Evolutionary conservation across 2,113 vertebrate genomes (phyloP).

Genomic region (Malurus cyaneus): DNA sequence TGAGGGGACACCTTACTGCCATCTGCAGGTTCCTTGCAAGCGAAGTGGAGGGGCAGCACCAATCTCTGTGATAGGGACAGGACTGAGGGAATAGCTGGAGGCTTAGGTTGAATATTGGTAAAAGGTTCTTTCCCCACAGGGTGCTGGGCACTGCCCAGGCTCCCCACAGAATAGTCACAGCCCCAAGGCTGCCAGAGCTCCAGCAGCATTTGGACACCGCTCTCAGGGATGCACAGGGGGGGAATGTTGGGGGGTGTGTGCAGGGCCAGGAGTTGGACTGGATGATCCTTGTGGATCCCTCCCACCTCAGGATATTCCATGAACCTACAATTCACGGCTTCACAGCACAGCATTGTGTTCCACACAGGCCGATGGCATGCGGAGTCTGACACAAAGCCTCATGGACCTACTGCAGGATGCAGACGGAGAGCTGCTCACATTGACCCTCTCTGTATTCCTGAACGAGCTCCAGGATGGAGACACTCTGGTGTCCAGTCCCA

Average conservation of each 20-base stretch:
- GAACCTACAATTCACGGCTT: background rate
- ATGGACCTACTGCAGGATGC: background rate
- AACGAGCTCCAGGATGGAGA: background rate
- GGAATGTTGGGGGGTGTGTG: background rate
- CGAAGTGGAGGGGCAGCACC: background rate
- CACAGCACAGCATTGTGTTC: background rate
- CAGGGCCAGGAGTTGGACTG: background rate
- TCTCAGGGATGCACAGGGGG: background rate
- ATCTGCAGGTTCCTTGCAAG: background rate
- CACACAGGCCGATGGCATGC: background rate
- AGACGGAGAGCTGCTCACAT: background rate
- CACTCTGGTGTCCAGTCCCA: background rate
- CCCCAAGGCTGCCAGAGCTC: background rate
- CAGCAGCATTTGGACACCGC: fast-evolving
- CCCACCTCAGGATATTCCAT: background rate
- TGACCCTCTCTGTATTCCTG: background rate
- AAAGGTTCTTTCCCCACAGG: background rate
- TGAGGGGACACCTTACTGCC: background rate
- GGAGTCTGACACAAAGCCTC: background rate
- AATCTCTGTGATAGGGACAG: background rate
- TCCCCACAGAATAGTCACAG: background rate
- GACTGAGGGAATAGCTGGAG: background rate
- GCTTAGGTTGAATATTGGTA: background rate
- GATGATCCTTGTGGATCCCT: background rate
- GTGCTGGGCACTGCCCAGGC: background rate